Base-by-base conservation (phyloP, 2,797 vertebrate genomes). In the Ceyx erithaca region DNA sequence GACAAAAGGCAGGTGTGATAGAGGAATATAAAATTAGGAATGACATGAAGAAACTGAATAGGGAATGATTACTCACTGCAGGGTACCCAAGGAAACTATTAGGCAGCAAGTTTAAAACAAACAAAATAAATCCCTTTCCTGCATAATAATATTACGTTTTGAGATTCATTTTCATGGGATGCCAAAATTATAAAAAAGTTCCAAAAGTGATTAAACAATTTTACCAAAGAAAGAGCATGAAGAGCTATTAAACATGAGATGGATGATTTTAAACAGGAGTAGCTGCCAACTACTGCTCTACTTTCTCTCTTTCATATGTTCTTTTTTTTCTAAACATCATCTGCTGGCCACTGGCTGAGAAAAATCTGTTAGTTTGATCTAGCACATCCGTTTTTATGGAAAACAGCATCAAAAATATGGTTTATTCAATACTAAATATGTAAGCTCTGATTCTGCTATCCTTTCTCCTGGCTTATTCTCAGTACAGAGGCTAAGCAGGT, bases 41-140 rank as follows among this genome's bases (percentile, higher is more conserved):
- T 93, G 92, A 75, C 86, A 54, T 30, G 75, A 90, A 87, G 81
- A 71, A 93, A 77, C 86, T 95, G 95, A 96, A 96, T 95, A 95
- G 95, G 37, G 75, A 92, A 80, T 96, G 95, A 96, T 96, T 96
- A 82, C 94, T 95, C 93, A 90, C 95, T 54, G 84, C 10, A 3
- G 95, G 95, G 61, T 90, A 93, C 79, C 89, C 76, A 90, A 68
- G 92, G 71, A 95, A 95, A 92, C 71, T 94, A 90, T 96, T 95
- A 94, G 86, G 84, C 86, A 90, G 84, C 54, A 87, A 71, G 58
- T 95, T 85, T 95, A 95, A 96, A 96, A 96, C 95, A 96, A 96
- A 96, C 94, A 96, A 90, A 89, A 95, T 75, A 87, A 87, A 82
- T 41, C 58, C 22, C n/a, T 89, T 94, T 93, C 68, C 68, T 82